Conservation (phyloP, 2,113 vertebrate species). For the Ellobius talpinus region DNA sequence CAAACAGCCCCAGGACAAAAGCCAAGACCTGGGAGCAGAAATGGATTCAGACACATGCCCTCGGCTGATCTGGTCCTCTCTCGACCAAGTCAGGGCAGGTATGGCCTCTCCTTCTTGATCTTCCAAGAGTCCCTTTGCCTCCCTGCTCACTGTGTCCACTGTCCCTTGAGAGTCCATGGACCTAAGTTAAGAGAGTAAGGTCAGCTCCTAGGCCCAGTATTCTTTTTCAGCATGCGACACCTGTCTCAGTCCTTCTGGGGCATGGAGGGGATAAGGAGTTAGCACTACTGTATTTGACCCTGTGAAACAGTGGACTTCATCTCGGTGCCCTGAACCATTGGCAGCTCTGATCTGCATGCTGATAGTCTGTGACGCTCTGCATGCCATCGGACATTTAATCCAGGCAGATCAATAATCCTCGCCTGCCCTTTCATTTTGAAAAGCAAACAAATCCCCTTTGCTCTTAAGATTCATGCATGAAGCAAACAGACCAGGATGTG, state of each 20-base stretch:
- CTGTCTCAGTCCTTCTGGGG: not conserved
- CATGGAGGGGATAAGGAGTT: not conserved
- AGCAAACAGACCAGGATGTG: conserved; percentile 45
- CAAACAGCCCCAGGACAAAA: not conserved
- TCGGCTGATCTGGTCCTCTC: not conserved
- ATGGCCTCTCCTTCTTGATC: not conserved
- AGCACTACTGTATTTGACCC: not conserved
- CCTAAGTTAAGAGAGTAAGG: conserved; percentile 59
- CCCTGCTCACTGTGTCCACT: not conserved
- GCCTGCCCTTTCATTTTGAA: conserved; percentile 25
- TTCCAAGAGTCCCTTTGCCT: conserved; percentile 62
- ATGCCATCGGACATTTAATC: conserved; percentile 58
- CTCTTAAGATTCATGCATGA: conserved; percentile 54
- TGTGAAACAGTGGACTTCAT: conserved; percentile 38
- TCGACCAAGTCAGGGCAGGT: not conserved
- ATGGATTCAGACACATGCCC: not conserved
- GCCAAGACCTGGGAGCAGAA: conserved; percentile 18
- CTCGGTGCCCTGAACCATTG: conserved; percentile 53
- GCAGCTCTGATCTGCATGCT: conserved; percentile 46
- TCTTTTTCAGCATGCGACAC: not conserved
- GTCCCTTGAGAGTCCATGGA: conserved; percentile 22
- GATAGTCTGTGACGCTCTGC: not conserved
- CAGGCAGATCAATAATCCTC: conserved; percentile 68
- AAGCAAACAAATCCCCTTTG: conserved; percentile 58
- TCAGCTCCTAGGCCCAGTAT: conserved; percentile 22